Evolutionary conservation across 2,797 vertebrate species (phyloP).

Genomic region (Falco novaeseelandiae): DNA sequence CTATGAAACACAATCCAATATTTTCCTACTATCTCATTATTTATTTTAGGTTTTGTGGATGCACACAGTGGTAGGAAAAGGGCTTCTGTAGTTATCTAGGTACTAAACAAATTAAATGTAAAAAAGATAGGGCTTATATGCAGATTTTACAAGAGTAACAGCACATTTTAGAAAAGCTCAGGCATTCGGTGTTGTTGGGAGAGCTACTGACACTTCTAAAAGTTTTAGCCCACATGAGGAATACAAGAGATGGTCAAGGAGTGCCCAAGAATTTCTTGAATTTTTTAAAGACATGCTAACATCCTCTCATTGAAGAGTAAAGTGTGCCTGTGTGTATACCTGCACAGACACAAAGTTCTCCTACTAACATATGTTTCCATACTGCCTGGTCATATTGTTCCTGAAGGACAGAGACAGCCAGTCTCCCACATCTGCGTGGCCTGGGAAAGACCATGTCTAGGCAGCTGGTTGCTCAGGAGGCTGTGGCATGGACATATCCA

Average conservation of each 20-base stretch:
- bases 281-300: background rate
- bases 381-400: background rate
- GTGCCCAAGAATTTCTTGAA: background rate
- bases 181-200: background rate
- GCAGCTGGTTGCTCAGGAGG: background rate
- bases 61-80: background rate
- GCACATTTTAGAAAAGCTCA: background rate
- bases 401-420: fast-evolving
- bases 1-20: background rate
- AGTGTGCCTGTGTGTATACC: background rate
- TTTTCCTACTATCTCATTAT: background rate
- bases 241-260: background rate
- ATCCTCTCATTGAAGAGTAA: background rate
- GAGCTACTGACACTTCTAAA: background rate
- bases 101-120: background rate
- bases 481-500: background rate
- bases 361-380: background rate
- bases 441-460: background rate
- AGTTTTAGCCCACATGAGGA: background rate
- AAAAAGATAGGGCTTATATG: background rate
- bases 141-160: background rate
- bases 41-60: background rate
- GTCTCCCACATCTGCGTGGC: fast-evolving
- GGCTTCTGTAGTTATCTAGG: background rate
- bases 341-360: background rate